Percentiles rank a stretch among this genome's conserved stretches.
These are phyloP conservation scores for Chloropsis hardwickii DNA, from an alignment of 2,113 vertebrate genomes.

Conservation along the genomic window DNA sequence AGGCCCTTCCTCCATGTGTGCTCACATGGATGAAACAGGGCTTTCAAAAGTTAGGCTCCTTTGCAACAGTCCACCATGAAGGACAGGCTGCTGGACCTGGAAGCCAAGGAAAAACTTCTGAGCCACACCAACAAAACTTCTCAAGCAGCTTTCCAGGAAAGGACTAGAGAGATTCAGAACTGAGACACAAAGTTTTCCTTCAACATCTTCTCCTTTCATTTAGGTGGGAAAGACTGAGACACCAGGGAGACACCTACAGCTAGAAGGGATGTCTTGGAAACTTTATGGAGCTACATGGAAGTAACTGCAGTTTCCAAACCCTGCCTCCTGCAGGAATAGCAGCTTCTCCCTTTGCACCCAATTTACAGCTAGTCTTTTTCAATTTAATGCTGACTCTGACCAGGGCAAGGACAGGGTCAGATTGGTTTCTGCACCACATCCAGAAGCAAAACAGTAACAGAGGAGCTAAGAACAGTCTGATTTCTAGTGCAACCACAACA, in stretches of 20 bases:
- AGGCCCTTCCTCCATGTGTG: neutral
- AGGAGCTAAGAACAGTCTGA: slow-evolving; percentile 35
- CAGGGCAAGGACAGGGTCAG: slow-evolving; percentile 3
- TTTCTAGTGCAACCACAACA: slow-evolving; percentile 57
- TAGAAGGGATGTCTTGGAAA: slow-evolving; percentile 25
- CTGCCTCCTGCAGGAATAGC: slow-evolving; percentile 34
- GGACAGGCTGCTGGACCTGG: neutral
- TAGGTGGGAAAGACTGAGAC: neutral
- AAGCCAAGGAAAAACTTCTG: neutral
- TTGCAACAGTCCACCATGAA: neutral
- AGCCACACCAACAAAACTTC: neutral
- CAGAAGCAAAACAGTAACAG: slow-evolving; percentile 22
- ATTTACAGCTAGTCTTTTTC: neutral
- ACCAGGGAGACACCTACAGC: slow-evolving; percentile 37
- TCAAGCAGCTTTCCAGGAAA: neutral
- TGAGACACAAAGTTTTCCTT: neutral
- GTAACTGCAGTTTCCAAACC: slow-evolving; percentile 1
- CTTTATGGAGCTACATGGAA: neutral
- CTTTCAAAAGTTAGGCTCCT: neutral
- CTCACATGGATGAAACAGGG: neutral
- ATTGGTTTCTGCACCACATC: slow-evolving; percentile 22
- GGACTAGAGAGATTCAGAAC: neutral
- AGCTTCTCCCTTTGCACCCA: slow-evolving; percentile 48
- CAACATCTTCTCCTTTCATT: neutral
- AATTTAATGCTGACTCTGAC: neutral